A percentile compares a stretch with the other conserved stretches of the same genome.
These are phyloP conservation scores for Stratiomys singularior DNA, from an alignment of 2,888 invertebrate genomes.

Conservation along the genomic window DNA sequence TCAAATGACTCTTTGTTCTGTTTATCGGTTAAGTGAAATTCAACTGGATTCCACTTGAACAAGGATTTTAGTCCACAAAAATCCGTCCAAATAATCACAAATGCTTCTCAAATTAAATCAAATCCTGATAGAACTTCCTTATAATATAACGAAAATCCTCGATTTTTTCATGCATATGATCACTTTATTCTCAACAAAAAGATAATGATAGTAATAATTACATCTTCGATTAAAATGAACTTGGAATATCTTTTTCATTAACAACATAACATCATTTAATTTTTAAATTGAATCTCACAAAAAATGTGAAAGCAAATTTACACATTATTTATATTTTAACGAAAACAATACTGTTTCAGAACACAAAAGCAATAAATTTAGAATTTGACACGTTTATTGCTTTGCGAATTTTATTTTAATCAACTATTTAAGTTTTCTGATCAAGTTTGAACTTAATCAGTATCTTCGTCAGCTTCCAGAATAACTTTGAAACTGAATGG, in stretches of 20 bases:
- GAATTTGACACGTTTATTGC: slow-evolving; percentile 31
- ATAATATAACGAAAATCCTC: no score
- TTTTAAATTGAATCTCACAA: not conserved
- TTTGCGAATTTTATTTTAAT: not conserved
- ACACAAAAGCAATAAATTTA: slow-evolving; percentile 18
- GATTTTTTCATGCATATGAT: not conserved
- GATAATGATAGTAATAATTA: no score
- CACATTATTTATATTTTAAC: not conserved
- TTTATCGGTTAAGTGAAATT: no score
- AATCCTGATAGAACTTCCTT: no score
- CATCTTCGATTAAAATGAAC: slow-evolving; percentile 5
- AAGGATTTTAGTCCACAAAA: no score
- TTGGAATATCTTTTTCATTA: not conserved
- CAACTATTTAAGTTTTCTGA: not conserved
- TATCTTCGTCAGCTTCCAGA: slow-evolving; percentile 67
- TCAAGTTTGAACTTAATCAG: not conserved
- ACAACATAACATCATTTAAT: not conserved
- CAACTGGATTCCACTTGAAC: no score
- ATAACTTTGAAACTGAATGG: slow-evolving; percentile 88
- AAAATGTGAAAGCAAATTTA: slow-evolving; percentile 2
- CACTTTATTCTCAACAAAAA: slow-evolving; percentile 29
- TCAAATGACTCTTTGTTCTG: no score
- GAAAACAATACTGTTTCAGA: slow-evolving; percentile 37
- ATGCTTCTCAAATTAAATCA: no score
- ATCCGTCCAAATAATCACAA: no score